These are phyloP conservation scores for Tridacna crocea DNA, from an alignment of 2,888 invertebrate species.

Conservation along the genomic window DNA sequence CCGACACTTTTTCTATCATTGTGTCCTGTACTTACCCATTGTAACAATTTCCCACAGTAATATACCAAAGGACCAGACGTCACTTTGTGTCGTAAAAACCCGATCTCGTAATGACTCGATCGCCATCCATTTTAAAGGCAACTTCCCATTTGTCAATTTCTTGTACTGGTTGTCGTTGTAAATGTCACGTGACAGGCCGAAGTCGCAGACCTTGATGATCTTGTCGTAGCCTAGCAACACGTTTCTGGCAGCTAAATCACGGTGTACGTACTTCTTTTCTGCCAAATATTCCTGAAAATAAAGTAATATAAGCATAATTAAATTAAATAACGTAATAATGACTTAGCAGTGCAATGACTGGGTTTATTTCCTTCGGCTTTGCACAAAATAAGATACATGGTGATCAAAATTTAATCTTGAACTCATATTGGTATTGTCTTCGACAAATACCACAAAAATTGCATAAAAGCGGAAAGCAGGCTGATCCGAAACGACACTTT, in stretches of 20 bases:
- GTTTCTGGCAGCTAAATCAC: constrained; percentile 95
- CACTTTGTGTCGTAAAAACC: constrained; percentile 91
- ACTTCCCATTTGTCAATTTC: constrained; percentile 86
- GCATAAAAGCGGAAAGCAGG: too few species aligned
- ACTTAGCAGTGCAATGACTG: too few species aligned
- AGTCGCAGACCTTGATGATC: constrained; percentile 93
- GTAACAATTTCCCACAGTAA: constrained; percentile 95
- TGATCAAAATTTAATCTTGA: too few species aligned
- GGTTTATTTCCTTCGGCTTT: too few species aligned
- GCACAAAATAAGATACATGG: too few species aligned
- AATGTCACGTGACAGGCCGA: constrained; percentile 93
- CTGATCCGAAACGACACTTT: too few species aligned
- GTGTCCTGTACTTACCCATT: constrained; percentile 86
- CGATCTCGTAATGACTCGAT: constrained; percentile 86
- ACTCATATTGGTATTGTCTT: too few species aligned
- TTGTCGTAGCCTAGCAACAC: constrained; percentile 86
- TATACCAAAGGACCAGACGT: constrained; percentile 95
- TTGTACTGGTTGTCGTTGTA: constrained; percentile 93
- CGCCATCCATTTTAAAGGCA: constrained; percentile 84
- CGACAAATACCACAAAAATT: too few species aligned
- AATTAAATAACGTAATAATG: background rate
- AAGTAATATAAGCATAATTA: constrained; percentile 8
- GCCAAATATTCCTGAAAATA: constrained; percentile 90
- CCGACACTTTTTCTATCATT: background rate
- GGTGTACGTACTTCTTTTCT: constrained; percentile 92